These are phyloP conservation scores for Lutjanus erythropterus DNA, from an alignment of 2,113 vertebrate genomes.

Conservation along the genomic window DNA sequence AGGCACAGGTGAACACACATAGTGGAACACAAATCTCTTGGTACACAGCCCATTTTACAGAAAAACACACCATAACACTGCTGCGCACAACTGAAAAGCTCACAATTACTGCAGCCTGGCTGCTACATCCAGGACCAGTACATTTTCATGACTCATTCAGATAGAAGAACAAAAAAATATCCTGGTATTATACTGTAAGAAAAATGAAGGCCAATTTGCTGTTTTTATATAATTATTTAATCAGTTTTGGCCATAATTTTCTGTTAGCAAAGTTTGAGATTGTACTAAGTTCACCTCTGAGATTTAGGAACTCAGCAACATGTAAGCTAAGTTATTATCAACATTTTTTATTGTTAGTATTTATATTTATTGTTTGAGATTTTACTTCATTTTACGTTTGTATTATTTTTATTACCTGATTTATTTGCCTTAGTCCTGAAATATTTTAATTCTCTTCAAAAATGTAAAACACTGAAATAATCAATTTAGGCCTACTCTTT, in stretches of 20 bases:
- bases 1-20: constrained; percentile 2
- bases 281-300: background rate
- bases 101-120: background rate
- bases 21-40: constrained; percentile 32
- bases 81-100: background rate
- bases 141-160: background rate
- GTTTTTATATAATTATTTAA: background rate
- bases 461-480: no score
- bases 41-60: constrained; percentile 5
- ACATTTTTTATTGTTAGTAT: no score
- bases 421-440: no score
- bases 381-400: no score
- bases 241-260: background rate
- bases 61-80: background rate
- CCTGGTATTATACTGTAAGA: background rate
- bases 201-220: background rate
- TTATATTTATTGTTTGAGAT: no score
- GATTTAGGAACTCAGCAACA: background rate
- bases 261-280: background rate
- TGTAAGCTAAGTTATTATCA: no score
- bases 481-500: no score
- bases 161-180: background rate
- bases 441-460: no score
- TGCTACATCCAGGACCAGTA: background rate
- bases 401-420: no score